phyloP scores from a whole-genome alignment of 1,140 invertebrate species.

The Sinonovacula constricta region DNA sequence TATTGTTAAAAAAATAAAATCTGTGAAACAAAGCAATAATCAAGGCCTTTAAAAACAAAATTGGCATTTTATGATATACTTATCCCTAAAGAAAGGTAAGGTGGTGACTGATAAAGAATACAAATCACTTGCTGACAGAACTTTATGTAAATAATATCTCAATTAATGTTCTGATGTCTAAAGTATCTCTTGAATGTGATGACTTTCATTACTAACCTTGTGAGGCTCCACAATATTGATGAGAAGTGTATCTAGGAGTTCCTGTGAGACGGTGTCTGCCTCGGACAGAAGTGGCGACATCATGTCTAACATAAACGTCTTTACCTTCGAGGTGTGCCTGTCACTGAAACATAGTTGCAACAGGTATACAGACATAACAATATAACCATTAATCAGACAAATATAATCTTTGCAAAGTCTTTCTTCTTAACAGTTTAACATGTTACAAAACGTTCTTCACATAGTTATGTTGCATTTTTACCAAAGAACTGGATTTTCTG shows the following conservation, averaged over 20 bases:
- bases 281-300: slow-evolving; percentile 95
- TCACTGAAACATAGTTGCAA: slow-evolving; percentile 83
- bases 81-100: no score
- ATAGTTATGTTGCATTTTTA: neutral
- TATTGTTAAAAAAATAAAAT: no score
- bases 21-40: no score
- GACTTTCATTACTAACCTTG: slow-evolving; percentile 80
- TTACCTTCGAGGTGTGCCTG: slow-evolving; percentile 96
- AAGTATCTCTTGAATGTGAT: no score
- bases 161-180: no score
- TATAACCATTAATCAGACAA: neutral
- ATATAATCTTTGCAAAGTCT: neutral
- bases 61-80: no score
- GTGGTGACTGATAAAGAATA: no score
- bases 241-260: slow-evolving; percentile 95
- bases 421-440: neutral
- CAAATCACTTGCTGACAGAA: no score
- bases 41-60: no score
- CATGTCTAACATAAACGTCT: slow-evolving; percentile 97
- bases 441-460: neutral
- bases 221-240: slow-evolving; percentile 97
- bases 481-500: neutral
- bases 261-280: slow-evolving; percentile 95
- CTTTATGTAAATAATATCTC: no score
- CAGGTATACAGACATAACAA: neutral